Evolutionary conservation across 2,113 vertebrate species (phyloP), one percentile per base, ranked within the genome.

Genomic region (Rhea americana): DNA sequence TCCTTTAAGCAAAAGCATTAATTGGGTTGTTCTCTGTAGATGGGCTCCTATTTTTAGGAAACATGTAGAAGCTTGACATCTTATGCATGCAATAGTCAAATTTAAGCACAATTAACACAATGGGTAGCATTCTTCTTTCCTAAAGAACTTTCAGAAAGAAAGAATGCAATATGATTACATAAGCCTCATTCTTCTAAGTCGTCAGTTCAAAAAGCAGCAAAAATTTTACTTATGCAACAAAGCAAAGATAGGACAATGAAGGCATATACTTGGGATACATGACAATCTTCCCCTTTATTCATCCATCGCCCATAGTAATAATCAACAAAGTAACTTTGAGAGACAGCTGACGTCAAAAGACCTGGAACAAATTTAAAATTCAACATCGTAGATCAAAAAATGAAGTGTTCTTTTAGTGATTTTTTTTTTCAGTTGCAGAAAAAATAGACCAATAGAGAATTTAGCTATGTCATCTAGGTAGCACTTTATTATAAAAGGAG

Each of bases 401-500:
- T 7, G 13, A 12, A 1, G 2, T 7, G 7, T 13, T 20, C 4
- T 3, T 75, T 55, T 77, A 45, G 9, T 3, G 7, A 2, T 22
- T 28, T 26, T 51, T 43, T 41, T 43, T 65, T 43, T 65, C 14
- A 20, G 65, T 43, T 76, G n/a, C 41, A 62, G 35, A 93, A 70
- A 63, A 62, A 18, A 18, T 61, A 65, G 62, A 70, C 2, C 3
- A 67, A 9, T 13, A 58, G 13, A 85, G 11, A 89, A 74, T 9
- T 81, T 19, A 35, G 17, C 51, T 72, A 61, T 19, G 24, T 2
- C 71, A 58, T 8, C 3, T 28, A 76, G 7, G 28, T 26, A 75
- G 28, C 13, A 7, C 10, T 28, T 70, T 70, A 5, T 71, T 28
- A 24, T 28, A 11, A 68, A 48, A 24, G 53, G 17, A 37, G 22